Evolutionary conservation across 2,113 vertebrate species (phyloP).

Genomic region (Rhadina sibilatrix): DNA sequence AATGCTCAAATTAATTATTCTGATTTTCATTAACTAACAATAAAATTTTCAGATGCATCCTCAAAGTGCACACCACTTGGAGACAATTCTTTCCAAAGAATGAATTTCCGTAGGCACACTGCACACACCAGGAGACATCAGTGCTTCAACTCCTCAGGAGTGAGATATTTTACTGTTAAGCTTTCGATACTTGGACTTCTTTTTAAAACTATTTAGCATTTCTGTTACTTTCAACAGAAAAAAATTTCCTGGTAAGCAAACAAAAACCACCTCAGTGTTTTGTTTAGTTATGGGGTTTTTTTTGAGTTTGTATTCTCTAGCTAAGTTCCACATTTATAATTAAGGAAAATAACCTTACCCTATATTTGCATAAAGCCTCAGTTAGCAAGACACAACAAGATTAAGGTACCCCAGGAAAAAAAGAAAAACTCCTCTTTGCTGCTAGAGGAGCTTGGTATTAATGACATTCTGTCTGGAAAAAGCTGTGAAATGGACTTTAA

Average conservation of each 20-base stretch:
- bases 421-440: not conserved
- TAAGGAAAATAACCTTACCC: not conserved
- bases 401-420: not conserved
- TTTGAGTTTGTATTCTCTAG: not conserved
- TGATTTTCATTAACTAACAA: not conserved
- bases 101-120: not conserved
- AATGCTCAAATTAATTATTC: not conserved
- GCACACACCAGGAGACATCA: not conserved
- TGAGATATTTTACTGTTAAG: not conserved
- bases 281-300: not conserved
- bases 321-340: not conserved
- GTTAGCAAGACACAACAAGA: not conserved
- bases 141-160: not conserved
- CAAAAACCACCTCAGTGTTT: not conserved
- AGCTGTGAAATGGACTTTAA: not conserved
- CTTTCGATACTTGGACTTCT: not conserved
- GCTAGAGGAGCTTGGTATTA: not conserved
- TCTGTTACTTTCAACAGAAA: slow-evolving; percentile 7
- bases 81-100: not conserved
- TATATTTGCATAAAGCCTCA: not conserved
- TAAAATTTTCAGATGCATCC: not conserved
- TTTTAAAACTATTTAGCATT: not conserved
- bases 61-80: not conserved
- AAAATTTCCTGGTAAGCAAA: not conserved
- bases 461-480: not conserved